A percentile compares a stretch with the other conserved stretches of the same genome.
phyloP scores from a whole-genome alignment of 2,888 invertebrate species.

The Muschampia plurimacula region DNA sequence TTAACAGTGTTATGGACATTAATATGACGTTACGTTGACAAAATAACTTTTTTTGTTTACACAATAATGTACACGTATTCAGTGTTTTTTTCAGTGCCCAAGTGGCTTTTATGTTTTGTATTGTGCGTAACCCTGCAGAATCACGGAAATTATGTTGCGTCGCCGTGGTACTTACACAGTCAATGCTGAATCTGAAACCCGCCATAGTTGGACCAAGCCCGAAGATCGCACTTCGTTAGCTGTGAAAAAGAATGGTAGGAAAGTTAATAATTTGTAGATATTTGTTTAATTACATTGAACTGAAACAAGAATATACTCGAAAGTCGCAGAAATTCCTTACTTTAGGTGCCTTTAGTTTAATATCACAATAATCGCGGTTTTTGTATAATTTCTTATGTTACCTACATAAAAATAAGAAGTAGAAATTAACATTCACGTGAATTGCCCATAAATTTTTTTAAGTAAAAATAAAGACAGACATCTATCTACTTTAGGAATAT shows the following conservation, averaged over 20 bases:
- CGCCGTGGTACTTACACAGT: slow-evolving; percentile 79
- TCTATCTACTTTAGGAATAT: no score
- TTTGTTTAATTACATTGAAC: not conserved
- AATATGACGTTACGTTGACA: slow-evolving; percentile 41
- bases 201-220: slow-evolving; percentile 58
- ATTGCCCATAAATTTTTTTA: no score
- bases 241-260: slow-evolving; percentile 64
- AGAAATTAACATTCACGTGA: no score
- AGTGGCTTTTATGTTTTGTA: slow-evolving; percentile 43
- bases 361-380: no score
- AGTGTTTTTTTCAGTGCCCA: slow-evolving; percentile 39
- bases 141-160: slow-evolving; percentile 67
- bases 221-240: slow-evolving; percentile 55
- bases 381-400: no score
- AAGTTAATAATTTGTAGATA: not conserved
- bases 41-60: slow-evolving; percentile 25
- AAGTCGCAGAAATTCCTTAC: no score
- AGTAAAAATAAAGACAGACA: no score
- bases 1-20: slow-evolving; percentile 46
- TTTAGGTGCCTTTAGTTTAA: no score
- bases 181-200: slow-evolving; percentile 66
- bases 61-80: slow-evolving; percentile 47
- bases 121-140: slow-evolving; percentile 47
- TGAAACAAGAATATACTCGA: no score
- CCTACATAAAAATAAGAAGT: no score